A percentile compares a stretch with the other conserved stretches of the same genome.
phyloP scores from a whole-genome alignment of 2,113 vertebrate species.

The Ascaphus truei region DNA sequence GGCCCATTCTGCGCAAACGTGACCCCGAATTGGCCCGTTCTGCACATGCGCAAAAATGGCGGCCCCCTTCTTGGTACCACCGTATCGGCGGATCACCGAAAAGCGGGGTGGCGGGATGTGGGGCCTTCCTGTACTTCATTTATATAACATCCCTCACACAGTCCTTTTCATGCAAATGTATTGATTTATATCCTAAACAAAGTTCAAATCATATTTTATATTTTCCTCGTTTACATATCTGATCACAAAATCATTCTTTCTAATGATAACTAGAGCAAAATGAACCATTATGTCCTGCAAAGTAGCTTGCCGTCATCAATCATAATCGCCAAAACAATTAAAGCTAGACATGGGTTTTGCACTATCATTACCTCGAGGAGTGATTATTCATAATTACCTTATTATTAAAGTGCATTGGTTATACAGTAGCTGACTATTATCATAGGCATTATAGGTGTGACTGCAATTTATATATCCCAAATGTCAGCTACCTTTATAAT shows the following conservation, averaged over 20 bases:
- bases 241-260: neutral
- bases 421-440: constrained; percentile 22
- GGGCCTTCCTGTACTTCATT: too few relatives aligned
- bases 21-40: too few relatives aligned
- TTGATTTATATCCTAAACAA: too few relatives aligned
- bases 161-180: too few relatives aligned
- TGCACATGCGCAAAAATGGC: too few relatives aligned
- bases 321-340: constrained; percentile 28
- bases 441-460: constrained; percentile 26
- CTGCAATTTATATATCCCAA: constrained; percentile 16
- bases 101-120: too few relatives aligned
- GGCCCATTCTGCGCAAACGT: too few relatives aligned
- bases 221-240: neutral
- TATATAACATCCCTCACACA: too few relatives aligned
- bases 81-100: too few relatives aligned
- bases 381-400: constrained; percentile 23
- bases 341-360: constrained; percentile 24
- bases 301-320: constrained; percentile 15
- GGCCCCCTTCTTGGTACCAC: too few relatives aligned
- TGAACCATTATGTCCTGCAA: neutral
- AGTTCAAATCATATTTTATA: too few relatives aligned
- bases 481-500: neutral
- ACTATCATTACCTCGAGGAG: constrained; percentile 9
- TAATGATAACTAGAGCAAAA: neutral
- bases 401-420: constrained; percentile 27